Conservation (phyloP, 53 echinoderm and acorn worm species). For the Crossaster papposus region DNA sequence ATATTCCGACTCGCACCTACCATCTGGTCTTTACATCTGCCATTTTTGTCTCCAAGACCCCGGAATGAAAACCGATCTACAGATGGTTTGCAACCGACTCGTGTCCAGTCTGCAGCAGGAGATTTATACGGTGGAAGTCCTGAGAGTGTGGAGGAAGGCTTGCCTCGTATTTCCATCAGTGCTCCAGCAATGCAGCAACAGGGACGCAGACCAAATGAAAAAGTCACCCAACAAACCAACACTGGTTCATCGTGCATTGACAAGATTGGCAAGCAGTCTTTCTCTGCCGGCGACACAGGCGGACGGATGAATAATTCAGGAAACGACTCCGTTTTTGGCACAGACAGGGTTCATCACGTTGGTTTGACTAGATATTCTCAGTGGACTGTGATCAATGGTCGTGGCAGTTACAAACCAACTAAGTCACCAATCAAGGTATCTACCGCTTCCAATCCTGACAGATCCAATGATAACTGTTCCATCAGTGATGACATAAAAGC, state of each 20-base stretch:
- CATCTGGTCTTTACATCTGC: constrained; percentile 12
- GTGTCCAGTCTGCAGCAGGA: constrained; percentile 12
- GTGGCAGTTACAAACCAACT: neutral
- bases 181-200: constrained; percentile 26
- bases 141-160: constrained; percentile 25
- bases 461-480: neutral
- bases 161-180: constrained; percentile 16
- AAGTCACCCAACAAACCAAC: neutral
- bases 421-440: neutral
- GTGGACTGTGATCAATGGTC: constrained; percentile 8
- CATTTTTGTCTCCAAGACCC: neutral
- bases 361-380: neutral
- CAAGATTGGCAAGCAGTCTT: neutral
- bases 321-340: neutral
- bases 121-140: neutral
- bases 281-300: neutral
- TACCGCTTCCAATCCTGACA: neutral
- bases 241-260: neutral
- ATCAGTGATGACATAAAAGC: neutral
- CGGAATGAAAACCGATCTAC: neutral
- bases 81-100: neutral
- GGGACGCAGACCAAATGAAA: neutral
- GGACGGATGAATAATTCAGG: neutral
- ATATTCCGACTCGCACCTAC: constrained; percentile 7
- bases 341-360: neutral